Evolutionary conservation across 2,888 invertebrate species (phyloP), one percentile per base, ranked within the genome.

Genomic region (Zygogramma bicolorata): DNA sequence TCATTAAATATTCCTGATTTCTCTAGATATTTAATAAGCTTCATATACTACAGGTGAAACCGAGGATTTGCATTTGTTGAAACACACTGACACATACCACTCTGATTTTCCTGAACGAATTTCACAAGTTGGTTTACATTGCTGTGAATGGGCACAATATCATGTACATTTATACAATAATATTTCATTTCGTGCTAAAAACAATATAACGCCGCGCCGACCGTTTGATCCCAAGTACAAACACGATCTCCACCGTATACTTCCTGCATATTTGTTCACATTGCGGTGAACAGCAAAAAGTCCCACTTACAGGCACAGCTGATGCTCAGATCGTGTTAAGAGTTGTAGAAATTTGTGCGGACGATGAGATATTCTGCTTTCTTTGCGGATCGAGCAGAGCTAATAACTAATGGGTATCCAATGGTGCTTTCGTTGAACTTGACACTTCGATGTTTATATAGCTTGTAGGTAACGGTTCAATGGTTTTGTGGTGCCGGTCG

Each of bases 351-450:
- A 53, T 53, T 7, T 27, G 53, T 27, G 5, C 25, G n/a, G 15
- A 53, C 53, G 53, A 25, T 46, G 25, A 4, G 8, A 53, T 13
- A 53, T 53, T 27, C 25, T 5, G 25, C 53, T 53, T 53, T 53
- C 53, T 53, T 53, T n/a, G 53, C 25, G 53, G n/a, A 8, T 27
- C 15, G 53, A 15, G 13, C 53, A 25, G 25, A 15, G 53, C 22
- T 13, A 13, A 3, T 53, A 13, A 25, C 25, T 20, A 8, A 25
- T 53, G 25, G n/a, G 25, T 10, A 53, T 25, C 27, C n/a, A 53
- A 53, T 53, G 53, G 53, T 25, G 53, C 53, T 53, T 53, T 53
- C 53, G 53, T 53, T 53, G 53, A 53, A 53, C 53, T 53, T 53
- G 53, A 53, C 27, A 27, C 27, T 10, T 53, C 15, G 27, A 27